Evolutionary conservation across 2,888 invertebrate species (phyloP).

Genomic region (Oscheius onirici): DNA sequence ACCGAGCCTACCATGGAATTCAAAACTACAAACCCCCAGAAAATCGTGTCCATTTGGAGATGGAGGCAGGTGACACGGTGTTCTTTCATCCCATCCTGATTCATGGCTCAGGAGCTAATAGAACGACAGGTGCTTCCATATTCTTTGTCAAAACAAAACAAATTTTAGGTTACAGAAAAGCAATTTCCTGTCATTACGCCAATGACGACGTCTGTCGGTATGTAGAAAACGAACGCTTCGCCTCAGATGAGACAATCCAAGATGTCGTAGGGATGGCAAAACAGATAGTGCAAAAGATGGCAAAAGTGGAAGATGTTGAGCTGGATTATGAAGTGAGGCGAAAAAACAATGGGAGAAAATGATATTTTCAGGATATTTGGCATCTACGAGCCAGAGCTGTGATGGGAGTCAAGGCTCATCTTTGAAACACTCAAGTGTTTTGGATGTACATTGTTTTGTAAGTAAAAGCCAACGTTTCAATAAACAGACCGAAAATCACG

Average conservation of each 20-base stretch:
- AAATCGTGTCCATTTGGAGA: slow-evolving; percentile 77
- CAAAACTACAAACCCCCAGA: slow-evolving; percentile 75
- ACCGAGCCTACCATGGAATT: slow-evolving; percentile 82
- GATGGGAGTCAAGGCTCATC: slow-evolving; percentile 14
- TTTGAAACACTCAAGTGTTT: neutral
- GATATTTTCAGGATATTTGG: slow-evolving; percentile 23
- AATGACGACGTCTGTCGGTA: slow-evolving; percentile 77
- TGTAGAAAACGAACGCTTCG: slow-evolving; percentile 74
- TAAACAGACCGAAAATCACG: too few relatives aligned
- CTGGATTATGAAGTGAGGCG: slow-evolving; percentile 12
- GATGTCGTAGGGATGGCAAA: slow-evolving; percentile 19
- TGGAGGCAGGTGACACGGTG: slow-evolving; percentile 86
- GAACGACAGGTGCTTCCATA: slow-evolving; percentile 75
- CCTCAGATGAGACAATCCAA: slow-evolving; percentile 6
- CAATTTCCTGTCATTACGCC: slow-evolving; percentile 86
- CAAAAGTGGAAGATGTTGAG: slow-evolving; percentile 20
- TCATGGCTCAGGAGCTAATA: slow-evolving; percentile 86
- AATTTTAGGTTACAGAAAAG: slow-evolving; percentile 79
- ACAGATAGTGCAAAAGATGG: slow-evolving; percentile 1
- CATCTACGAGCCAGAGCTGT: slow-evolving; percentile 10
- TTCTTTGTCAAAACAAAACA: neutral
- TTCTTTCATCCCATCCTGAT: slow-evolving; percentile 86
- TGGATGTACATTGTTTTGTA: neutral
- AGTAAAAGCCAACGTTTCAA: too few relatives aligned
- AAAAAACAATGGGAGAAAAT: neutral